Evolutionary conservation across 2,113 vertebrate genomes (phyloP).

Genomic region (Chionodraco myersi): DNA sequence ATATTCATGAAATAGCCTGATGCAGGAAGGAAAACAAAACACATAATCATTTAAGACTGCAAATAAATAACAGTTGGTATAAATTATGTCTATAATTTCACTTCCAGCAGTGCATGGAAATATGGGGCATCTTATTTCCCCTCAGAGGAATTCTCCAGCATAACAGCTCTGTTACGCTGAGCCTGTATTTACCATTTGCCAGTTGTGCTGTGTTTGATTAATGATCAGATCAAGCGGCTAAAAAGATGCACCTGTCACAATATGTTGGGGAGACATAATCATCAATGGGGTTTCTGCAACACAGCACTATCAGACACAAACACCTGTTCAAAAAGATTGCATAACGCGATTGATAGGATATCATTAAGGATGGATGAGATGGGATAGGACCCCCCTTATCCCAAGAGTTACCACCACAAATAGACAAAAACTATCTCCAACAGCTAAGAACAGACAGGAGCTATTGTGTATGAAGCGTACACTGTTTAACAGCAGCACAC

Average conservation of each 20-base stretch:
- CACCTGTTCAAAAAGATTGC: background rate
- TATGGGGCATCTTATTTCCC: background rate
- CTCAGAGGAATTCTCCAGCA: background rate
- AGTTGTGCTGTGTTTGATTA: background rate
- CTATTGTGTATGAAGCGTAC: conserved; percentile 11
- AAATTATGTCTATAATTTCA: background rate
- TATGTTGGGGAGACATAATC: background rate
- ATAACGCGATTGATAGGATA: background rate
- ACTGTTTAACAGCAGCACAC: conserved; percentile 11
- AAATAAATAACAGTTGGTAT: background rate
- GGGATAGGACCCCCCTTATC: background rate
- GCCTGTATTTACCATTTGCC: background rate
- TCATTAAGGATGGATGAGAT: background rate
- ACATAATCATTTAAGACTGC: background rate
- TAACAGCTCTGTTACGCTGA: background rate
- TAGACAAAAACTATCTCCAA: background rate
- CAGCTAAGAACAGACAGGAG: conserved; percentile 12
- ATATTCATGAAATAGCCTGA: conserved; percentile 2
- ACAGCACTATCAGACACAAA: background rate
- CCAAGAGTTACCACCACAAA: background rate
- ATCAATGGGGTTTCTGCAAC: background rate
- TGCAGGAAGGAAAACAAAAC: conserved; percentile 2
- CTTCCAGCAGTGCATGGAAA: background rate
- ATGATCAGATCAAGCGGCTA: background rate
- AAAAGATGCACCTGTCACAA: background rate